Base-by-base conservation (phyloP, 2,113 vertebrate genomes). In the Percina caprodes region DNA sequence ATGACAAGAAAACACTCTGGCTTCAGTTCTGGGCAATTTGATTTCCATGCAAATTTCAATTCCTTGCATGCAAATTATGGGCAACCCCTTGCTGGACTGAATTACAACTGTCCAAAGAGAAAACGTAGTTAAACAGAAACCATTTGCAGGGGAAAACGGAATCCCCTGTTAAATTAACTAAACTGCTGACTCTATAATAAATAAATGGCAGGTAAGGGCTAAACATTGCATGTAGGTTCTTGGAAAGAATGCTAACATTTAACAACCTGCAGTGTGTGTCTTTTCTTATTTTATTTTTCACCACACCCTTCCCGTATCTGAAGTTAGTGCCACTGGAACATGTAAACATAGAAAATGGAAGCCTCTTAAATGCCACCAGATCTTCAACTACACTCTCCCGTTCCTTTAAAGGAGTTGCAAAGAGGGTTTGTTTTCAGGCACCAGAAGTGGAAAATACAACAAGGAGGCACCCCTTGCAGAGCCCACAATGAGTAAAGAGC, bases 371-470 rank as follows among this genome's bases (percentile, higher is more conserved):
- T 77, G 80, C 82, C 85, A 91, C 73, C 80, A 86, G 76, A 78
- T 70, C 77, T 88, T 84, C 63, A 80, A 61, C 58, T 65, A 55
- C 56, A 79, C 83, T 80, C 80, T 74, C 55, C 88, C 35, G 86
- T 61, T 80, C 74, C 55, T 78, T 48, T 46, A 74, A 70, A 80
- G 49, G 26, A 77, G 68, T 60, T 77, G 52, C 69, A 68, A 72
- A 65, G 67, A 74, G 61, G 56, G 83, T 63, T 48, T 46, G 73
- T 86, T 91, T 90, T 88, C 87, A 68, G 60, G 73, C 63, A 78
- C 79, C 73, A 86, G 70, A 89, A 83, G 80, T 86, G 89, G 90
- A 94, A 91, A 92, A 73, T 86, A 78, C 78, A 87, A 79, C 54
- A 63, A 61, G 79, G 89, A 89, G 89, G 79, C 59, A 83, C 86